Evolutionary conservation across 2,888 invertebrate genomes (phyloP).

Genomic region (Plagiodera versicolora): DNA sequence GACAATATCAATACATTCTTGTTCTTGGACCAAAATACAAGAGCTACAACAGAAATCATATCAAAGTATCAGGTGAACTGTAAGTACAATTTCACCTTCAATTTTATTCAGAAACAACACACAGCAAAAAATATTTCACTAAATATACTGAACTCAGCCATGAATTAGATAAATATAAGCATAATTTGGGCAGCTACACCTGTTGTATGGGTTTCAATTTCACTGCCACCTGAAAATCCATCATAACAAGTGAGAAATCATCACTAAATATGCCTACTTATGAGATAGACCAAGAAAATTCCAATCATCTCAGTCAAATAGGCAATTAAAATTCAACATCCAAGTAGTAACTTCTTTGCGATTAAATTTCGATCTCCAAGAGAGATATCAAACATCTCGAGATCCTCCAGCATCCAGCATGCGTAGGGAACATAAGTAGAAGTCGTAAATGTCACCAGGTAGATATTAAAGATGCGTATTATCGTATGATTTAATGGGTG

Average conservation of each 20-base stretch:
- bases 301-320: constrained; percentile 19
- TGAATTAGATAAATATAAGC: too few species aligned
- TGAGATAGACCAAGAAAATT: not conserved
- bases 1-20: too few species aligned
- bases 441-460: constrained; percentile 24
- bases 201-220: too few species aligned
- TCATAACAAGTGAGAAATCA: not conserved
- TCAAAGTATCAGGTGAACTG: too few species aligned
- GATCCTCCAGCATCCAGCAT: constrained; percentile 1
- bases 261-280: constrained; percentile 1
- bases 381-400: constrained; percentile 23
- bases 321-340: constrained; percentile 28
- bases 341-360: constrained; percentile 6
- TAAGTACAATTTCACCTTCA: too few species aligned
- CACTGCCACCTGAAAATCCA: not conserved
- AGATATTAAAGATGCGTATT: constrained; percentile 15
- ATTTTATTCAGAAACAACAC: too few species aligned
- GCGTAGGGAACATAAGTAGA: constrained; percentile 18
- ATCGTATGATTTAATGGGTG: constrained; percentile 10
- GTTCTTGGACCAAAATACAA: too few species aligned
- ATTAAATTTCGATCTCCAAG: constrained; percentile 20
- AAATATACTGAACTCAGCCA: too few species aligned
- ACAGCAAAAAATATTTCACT: too few species aligned
- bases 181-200: too few species aligned
- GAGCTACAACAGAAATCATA: too few species aligned